Evolutionary conservation across 2,888 invertebrate species (phyloP), one percentile per base, ranked within the genome.

Genomic region (Lithophane ornitopus): DNA sequence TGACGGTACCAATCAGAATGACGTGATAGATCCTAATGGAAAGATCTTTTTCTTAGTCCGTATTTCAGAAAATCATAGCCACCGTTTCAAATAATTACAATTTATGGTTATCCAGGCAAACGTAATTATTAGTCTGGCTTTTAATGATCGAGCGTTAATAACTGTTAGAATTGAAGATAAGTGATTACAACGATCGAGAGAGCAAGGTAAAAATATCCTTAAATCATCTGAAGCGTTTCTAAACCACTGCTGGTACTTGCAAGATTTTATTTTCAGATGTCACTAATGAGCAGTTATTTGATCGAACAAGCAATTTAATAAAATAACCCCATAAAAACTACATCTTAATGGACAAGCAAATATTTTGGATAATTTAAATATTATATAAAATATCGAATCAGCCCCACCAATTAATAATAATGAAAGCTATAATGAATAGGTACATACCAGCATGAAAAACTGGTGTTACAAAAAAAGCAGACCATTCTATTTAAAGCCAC

Each of bases 141-240:
- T 54, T 62, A 46, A 70, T 79, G 49, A 22, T 52, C 22, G 7
- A 78, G 26, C 34, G 52, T 59, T 44, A 49, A 49, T 52, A 69
- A 52, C 22, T 39, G 26, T 61, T 69, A 46, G 11, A 28, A 26
- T 26, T 52, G 9, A 78, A 76, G 19, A 34, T 68, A 68, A 58
- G 22, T 44, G 6, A 59, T 52, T 26, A 49, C 41, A 4, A 41
- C 16, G 12, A 67, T 41, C 8, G 0, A 49, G 28, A 49, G 12
- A 44, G 59, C 2, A 59, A 52, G 22, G 19, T 66, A 12, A 26
- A 78, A 12, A 76, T 65, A 41, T 58, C 9, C 8, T 28, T 4
- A 16, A 22, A 34, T 44, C 7, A 34, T 34, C 52, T n/a, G 14
- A 67, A 46, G n/a, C 12, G 46, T 67, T 46, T 46, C 7, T 26